Evolutionary conservation across 2,797 vertebrate genomes (phyloP), one percentile per base, ranked within the genome.

Genomic region (Poecilia gillii): DNA sequence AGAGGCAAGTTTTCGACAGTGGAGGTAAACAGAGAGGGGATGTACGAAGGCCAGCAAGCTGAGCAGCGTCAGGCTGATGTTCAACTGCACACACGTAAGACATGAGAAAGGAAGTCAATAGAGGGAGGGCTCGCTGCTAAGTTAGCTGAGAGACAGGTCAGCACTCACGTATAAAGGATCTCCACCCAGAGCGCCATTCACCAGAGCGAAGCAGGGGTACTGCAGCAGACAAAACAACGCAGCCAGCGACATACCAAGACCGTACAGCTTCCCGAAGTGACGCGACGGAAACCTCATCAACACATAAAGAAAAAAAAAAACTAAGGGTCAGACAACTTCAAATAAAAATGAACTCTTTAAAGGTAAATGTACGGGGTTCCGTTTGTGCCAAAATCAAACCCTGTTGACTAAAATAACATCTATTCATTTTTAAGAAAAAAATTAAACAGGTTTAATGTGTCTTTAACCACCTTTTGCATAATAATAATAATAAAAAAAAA

Each of bases 241-340:
- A 0, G 97, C 97, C 83, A 99, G 90, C 1, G 96, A 92, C 97
- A 98, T 96, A 81, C 96, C 71, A 79, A 96, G 79, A 66, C 98
- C 98, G 0, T 94, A 98, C 41, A 99, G 89, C 93, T 99, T 99
- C 80, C 98, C 98, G 5, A 98, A 99, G 88, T 99, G 97, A 80
- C 95, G 90, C 0, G 91, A 39, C 0, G 98, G 98, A 79, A 98
- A 99, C 28, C 98, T 99, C 31, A 74, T 36, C 25, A 4, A 5
- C 31, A 8, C 36, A 25, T 12, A n/a, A 23, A 3, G 57, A 33
- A 1, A 5, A 31, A 36, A 36, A 1, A 5, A 13, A 46, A 7
- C 43, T 28, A 11, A 70, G 3, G 18, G 18, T 25, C 36, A 70
- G 39, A 28, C 28, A 71, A 71, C 23, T 1, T 68, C 3, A 41